These are phyloP conservation scores for Zygogramma bicolorata DNA, from an alignment of 2,888 invertebrate genomes.

Conservation along the genomic window DNA sequence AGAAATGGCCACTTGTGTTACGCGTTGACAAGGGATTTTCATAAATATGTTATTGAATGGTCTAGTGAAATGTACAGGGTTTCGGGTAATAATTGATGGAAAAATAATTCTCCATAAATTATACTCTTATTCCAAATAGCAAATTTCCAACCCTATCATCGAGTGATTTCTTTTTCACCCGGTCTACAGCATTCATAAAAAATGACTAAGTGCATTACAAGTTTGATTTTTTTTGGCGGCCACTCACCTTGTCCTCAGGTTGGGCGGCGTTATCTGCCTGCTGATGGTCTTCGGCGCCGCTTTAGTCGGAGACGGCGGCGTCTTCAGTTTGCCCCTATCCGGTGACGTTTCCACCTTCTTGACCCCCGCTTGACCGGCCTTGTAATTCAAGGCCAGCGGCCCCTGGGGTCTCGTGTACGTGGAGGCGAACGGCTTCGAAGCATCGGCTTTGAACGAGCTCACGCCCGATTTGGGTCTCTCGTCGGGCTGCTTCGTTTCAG, in stretches of 20 bases:
- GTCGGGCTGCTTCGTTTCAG: conserved; percentile 29
- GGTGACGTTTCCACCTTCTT: conserved; percentile 46
- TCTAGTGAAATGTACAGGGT: no score
- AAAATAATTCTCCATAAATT: no score
- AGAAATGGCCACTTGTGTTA: no score
- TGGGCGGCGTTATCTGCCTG: conserved; percentile 67
- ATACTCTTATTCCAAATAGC: no score
- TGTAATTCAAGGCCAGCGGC: conserved; percentile 46
- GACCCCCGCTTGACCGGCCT: conserved; percentile 31
- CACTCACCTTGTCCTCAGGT: conserved; percentile 66
- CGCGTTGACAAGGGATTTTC: no score
- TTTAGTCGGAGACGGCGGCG: conserved; percentile 44
- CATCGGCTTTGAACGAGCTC: conserved; percentile 56
- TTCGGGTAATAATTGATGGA: no score
- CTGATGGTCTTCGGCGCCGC: conserved; percentile 48
- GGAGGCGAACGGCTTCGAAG: conserved; percentile 50
- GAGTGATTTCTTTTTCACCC: no score
- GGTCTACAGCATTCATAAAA: no score
- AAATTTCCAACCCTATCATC: no score
- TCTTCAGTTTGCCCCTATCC: conserved; percentile 43
- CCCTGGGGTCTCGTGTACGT: conserved; percentile 53
- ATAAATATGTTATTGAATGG: no score
- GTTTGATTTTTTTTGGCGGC: no score
- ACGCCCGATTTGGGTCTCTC: conserved; percentile 47
- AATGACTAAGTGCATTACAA: no score